Evolutionary conservation across 2,113 vertebrate species (phyloP).

Genomic region (mouse (Mus musculus)): DNA sequence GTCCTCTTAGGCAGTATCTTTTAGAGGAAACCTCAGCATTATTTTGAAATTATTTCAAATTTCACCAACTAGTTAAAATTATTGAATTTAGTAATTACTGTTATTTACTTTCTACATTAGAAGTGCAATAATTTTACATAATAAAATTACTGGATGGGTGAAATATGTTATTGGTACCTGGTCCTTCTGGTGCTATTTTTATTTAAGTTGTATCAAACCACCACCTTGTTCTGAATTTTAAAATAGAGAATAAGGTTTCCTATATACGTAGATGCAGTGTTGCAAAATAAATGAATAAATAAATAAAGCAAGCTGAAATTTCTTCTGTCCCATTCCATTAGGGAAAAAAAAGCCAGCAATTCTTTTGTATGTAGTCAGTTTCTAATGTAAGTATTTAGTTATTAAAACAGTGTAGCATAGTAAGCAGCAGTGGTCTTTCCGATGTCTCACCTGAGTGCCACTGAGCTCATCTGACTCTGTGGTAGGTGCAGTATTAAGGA

Average conservation of each 20-base stretch:
- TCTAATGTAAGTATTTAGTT: constrained; percentile 48
- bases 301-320: neutral
- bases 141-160: constrained; percentile 80
- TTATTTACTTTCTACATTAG: constrained; percentile 82
- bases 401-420: constrained; percentile 56
- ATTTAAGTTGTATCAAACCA: constrained; percentile 66
- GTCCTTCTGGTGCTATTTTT: constrained; percentile 79
- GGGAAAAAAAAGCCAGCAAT: constrained; percentile 65
- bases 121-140: constrained; percentile 87
- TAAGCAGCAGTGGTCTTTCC: constrained; percentile 55
- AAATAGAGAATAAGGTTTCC: constrained; percentile 19
- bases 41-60: constrained; percentile 76
- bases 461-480: constrained; percentile 10
- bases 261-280: neutral
- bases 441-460: constrained; percentile 5
- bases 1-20: constrained; percentile 75
- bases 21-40: constrained; percentile 81
- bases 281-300: neutral
- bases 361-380: constrained; percentile 42
- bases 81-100: constrained; percentile 77
- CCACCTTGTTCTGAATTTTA: constrained; percentile 44
- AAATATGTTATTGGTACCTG: constrained; percentile 75
- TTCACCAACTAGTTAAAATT: constrained; percentile 81
- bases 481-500: neutral
- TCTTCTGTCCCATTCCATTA: constrained; percentile 12